A percentile compares a stretch with the other conserved stretches of the same genome.
These are phyloP conservation scores for Ceratina japonica DNA, from an alignment of 1,140 invertebrate genomes.

Conservation along the genomic window DNA sequence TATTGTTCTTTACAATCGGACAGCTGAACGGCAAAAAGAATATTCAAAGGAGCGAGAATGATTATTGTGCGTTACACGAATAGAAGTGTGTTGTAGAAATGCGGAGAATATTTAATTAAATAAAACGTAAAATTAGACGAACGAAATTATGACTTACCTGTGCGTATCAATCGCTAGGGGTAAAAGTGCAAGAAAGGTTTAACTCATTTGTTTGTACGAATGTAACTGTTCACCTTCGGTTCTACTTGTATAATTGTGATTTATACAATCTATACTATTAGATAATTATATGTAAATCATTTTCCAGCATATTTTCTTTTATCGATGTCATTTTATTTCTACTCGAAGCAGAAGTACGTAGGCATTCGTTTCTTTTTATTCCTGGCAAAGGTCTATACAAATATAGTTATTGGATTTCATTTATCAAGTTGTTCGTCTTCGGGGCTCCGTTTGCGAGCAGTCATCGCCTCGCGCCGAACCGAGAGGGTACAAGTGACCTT, in stretches of 20 bases:
- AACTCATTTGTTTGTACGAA: conserved; percentile 19
- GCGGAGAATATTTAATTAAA: conserved; percentile 78
- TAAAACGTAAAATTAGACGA: conserved; percentile 76
- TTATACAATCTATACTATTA: conserved; percentile 31
- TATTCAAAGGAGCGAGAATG: conserved; percentile 60
- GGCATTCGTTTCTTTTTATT: background rate
- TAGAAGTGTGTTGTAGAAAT: conserved; percentile 76
- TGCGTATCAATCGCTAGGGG: conserved; percentile 32
- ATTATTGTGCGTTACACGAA: conserved; percentile 71
- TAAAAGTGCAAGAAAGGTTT: background rate
- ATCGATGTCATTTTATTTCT: background rate
- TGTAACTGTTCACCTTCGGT: conserved; percentile 22
- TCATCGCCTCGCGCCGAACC: background rate
- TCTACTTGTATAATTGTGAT: conserved; percentile 35
- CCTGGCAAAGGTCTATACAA: background rate
- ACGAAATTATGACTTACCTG: conserved; percentile 52
- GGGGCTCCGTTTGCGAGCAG: background rate
- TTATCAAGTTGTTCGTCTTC: conserved; percentile 16
- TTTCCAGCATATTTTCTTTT: conserved; percentile 7
- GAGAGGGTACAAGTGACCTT: conserved; percentile 29
- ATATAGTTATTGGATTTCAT: background rate
- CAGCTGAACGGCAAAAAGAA: conserved; percentile 33
- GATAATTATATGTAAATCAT: conserved; percentile 36
- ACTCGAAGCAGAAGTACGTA: too few species aligned
- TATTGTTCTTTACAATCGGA: conserved; percentile 47